Base-by-base conservation (phyloP, 1,140 invertebrate genomes). In the Cydia amplana region DNA sequence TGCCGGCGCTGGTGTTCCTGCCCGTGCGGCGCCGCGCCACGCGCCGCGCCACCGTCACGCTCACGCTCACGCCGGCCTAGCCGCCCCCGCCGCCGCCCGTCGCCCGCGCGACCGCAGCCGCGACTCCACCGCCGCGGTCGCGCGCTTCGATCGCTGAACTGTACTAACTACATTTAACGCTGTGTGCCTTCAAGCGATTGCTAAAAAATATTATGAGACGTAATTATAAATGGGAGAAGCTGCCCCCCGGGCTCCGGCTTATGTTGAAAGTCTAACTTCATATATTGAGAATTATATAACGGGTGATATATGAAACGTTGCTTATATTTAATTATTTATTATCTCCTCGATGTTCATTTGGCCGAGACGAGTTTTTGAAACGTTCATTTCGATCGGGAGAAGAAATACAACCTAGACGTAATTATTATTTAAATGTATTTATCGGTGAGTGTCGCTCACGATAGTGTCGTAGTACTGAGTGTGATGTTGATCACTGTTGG, bases 1-100 rank as follows among this genome's bases (percentile, higher is more conserved):
- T 98, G 75, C 97, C 98, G 32, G 97, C 98, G 74, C 93, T 99
- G 75, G 97, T 99, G 85, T 98, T 98, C 93, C 94, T 99, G 86
- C 98, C 98, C 60, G 98, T 99, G 75, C 95, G 96, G 79, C 95
- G 97, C 80, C 96, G 97, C 87, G 95, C 98, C 79, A 96, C 95
- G 81, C 95, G 96, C 84, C 95, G 96, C 75, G 94, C 98, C 80
- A 97, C 97, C 75, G 96, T 98, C 74, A 98, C 97, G 86, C 98
- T 99, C 89, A 97, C 96, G 81, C 95, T 99, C 73, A 98, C 97
- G 84, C 98, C 98, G 77, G 97, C 97, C 93, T 98, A 95, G 85
- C 78, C 79, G 78, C 78, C 76, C 77, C 78, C 74, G 85, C 78
- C 79, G 78, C 78, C 76, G 77, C 78, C 74, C 74, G 74, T 70